These are phyloP conservation scores for Sweltsa coloradensis DNA, from an alignment of 1,140 invertebrate genomes.

Conservation along the genomic window DNA sequence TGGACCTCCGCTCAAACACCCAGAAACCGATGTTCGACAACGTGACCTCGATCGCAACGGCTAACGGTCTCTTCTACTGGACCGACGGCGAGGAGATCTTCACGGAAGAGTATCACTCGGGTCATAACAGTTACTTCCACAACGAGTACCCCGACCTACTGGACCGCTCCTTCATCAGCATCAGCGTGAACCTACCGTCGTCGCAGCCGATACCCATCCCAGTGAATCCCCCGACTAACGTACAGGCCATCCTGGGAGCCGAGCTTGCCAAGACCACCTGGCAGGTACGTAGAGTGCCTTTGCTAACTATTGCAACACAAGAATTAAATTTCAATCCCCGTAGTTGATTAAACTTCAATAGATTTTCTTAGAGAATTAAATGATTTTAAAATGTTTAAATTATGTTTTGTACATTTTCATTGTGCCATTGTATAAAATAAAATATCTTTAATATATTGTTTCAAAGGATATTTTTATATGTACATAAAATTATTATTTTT, in stretches of 20 bases:
- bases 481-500: too few species aligned
- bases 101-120: constrained; percentile 55
- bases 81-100: constrained; percentile 58
- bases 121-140: constrained; percentile 55
- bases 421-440: too few species aligned
- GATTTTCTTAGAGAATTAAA: too few species aligned
- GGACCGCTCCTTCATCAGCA: constrained; percentile 32
- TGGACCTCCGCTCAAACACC: constrained; percentile 59
- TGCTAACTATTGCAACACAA: too few species aligned
- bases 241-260: constrained; percentile 65
- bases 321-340: too few species aligned
- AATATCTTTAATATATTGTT: too few species aligned
- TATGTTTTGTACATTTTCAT: too few species aligned
- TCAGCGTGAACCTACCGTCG: constrained; percentile 46
- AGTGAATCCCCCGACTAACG: constrained; percentile 56
- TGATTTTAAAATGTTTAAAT: too few species aligned
- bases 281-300: too few species aligned
- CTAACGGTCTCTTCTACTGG: constrained; percentile 69
- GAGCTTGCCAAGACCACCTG: constrained; percentile 64
- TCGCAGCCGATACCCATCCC: constrained; percentile 63
- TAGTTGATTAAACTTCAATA: too few species aligned
- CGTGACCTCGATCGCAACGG: constrained; percentile 59
- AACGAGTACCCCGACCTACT: constrained; percentile 48
- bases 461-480: too few species aligned
- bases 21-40: constrained; percentile 63